Evolutionary conservation across 2,797 vertebrate species (phyloP), one percentile per base, ranked within the genome.

Genomic region (Cygnus olor): DNA sequence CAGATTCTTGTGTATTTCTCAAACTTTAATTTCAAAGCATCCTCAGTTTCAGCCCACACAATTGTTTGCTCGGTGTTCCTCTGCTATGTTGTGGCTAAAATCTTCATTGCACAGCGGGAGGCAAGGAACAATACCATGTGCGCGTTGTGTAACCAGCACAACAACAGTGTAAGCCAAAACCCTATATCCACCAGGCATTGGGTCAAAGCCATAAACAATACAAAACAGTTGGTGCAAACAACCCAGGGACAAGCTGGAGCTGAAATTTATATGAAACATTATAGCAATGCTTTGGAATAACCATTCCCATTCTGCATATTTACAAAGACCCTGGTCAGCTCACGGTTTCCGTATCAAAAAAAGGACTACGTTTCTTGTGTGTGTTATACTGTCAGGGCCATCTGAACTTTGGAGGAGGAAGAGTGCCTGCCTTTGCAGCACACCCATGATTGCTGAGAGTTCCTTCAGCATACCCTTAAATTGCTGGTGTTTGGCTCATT

Each of bases 401-500:
- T 14, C 40, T 70, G 73, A 79, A 85, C 40, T 70, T 63, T 14
- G 60, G 66, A 51, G 27, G 32, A 57, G 54, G 58, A 80, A 61
- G 60, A 44, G 49, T 3, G 16, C 16, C 32, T 53, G 42, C 36
- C 78, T 66, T 83, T 4, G 24, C 69, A 81, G 82, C 0, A 2
- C 42, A n/a, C 44, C 51, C 2, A 6, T 36, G 69, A 70, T 38
- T 72, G 73, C 87, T 44, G 79, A 30, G 72, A 85, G 56, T 73
- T 91, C 94, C 92, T 95, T 60, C 76, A 90, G 63, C 86, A 73
- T 70, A 58, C 79, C 72, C 80, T 87, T 30, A 45, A 68, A 94
- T 84, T 32, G n/a, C 92, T 70, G 92, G 88, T 9, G 49, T 89
- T 92, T 76, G 65, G 66, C 92, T 95, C 82, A 88, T 96, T 96